Evolutionary conservation across 1,140 invertebrate genomes (phyloP), one percentile per base, ranked within the genome.

Genomic region (Aphelinus atriplicis): DNA sequence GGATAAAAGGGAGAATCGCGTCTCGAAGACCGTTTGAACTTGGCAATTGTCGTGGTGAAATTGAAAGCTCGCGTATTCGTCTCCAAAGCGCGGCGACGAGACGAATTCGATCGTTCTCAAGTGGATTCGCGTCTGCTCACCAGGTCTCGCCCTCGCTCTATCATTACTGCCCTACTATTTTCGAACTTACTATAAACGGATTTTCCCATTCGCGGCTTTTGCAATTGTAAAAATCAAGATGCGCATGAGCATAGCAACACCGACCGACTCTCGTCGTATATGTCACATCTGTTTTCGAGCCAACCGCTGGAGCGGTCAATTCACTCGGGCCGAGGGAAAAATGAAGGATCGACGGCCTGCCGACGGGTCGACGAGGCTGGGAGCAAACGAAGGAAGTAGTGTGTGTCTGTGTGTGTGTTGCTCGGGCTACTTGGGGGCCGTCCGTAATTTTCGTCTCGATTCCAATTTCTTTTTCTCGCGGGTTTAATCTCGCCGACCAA

Each of bases 401-500:
- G 26, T 26, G 26, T 26, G 26, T 26, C 26, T 26, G 26, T 26
- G 26, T 26, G 26, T 26, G 26, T 26, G 26, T 26, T 26, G 26
- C 26, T 26, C 26, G 26, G 26, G 26, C 26, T 26, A 67, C 72
- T 56, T 71, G 70, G 73, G 72, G 74, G 26, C 26, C 26, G 79
- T 78, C 79, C 77, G 76, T 81, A 80, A 80, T 81, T 80, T 81
- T 78, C 78, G 79, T 82, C 79, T 83, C 77, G 81, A 82, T 81
- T 83, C 80, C 81, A 84, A 84, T 82, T 84, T 82, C 80, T 80
- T 79, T 80, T 82, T 80, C 78, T 79, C 80, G 77, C 77, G 73
- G 62, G 73, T 76, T 80, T 9, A 53, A 53, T 80, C 77, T 79
- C 77, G 78, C 73, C 81, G 78, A 73, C 78, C 56, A 83, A 82